Percentiles rank a stretch among this genome's conserved stretches.
phyloP scores from a whole-genome alignment of 1,140 invertebrate genomes.

The Latrodectus geometricus region DNA sequence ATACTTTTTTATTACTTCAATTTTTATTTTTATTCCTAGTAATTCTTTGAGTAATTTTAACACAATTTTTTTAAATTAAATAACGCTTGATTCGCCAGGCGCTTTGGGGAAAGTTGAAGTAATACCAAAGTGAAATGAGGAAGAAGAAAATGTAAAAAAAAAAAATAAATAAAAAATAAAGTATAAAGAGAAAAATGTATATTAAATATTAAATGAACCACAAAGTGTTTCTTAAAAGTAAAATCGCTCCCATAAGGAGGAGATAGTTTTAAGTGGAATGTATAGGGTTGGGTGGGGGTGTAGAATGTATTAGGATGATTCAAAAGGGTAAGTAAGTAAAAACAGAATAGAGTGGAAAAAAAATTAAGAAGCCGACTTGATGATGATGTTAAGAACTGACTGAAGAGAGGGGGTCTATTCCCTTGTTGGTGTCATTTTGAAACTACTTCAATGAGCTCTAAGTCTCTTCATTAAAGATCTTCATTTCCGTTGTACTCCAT shows the following conservation, averaged over 20 bases:
- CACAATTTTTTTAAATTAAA: slow-evolving; percentile 60
- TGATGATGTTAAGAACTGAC: slow-evolving; percentile 57
- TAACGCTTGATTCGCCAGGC: slow-evolving; percentile 43
- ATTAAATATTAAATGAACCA: slow-evolving; percentile 62
- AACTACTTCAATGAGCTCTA: slow-evolving; percentile 19
- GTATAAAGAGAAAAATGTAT: slow-evolving; percentile 27
- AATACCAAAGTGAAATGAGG: slow-evolving; percentile 7
- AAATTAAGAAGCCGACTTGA: slow-evolving; percentile 55
- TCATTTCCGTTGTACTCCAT: slow-evolving; percentile 49
- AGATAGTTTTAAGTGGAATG: slow-evolving; percentile 47
- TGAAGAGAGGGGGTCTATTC: slow-evolving; percentile 15
- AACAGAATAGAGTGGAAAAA: slow-evolving; percentile 4
- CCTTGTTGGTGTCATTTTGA: slow-evolving; percentile 4
- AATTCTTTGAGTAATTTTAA: slow-evolving; percentile 57
- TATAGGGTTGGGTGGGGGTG: slow-evolving; percentile 11
- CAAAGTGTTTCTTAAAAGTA: slow-evolving; percentile 60
- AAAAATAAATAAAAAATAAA: slow-evolving; percentile 10
- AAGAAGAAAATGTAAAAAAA: slow-evolving; percentile 15
- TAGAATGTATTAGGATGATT: background rate
- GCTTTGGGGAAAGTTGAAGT: slow-evolving; percentile 10
- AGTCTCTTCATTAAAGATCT: slow-evolving; percentile 50
- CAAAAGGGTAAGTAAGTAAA: background rate
- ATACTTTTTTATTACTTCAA: slow-evolving; percentile 12
- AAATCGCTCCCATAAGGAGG: slow-evolving; percentile 57
- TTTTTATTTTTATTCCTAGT: slow-evolving; percentile 10